These are phyloP conservation scores for Pristionchus arcanus DNA, from an alignment of 2,888 invertebrate species.

Conservation along the genomic window DNA sequence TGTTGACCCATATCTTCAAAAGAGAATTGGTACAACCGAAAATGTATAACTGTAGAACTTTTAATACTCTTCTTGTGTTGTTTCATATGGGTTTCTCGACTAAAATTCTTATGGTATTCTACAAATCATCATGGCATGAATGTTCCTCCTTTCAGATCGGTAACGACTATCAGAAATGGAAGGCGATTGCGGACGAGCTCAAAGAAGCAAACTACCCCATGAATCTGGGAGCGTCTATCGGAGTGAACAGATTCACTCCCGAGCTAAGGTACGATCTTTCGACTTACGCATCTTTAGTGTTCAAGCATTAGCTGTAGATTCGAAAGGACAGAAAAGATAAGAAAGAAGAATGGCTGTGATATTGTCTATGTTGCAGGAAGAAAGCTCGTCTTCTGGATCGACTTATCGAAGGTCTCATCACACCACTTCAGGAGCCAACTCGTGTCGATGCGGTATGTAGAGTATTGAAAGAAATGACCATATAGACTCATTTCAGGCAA, in stretches of 20 bases:
- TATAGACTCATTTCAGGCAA: neutral
- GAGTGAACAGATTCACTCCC: neutral
- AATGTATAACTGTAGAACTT: no score
- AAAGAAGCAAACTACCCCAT: conserved; percentile 58
- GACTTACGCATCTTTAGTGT: no score
- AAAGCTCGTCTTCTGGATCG: conserved; percentile 54
- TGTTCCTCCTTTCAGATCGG: conserved; percentile 46
- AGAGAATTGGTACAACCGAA: no score
- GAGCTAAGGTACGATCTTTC: conserved; percentile 4
- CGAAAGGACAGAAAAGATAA: no score
- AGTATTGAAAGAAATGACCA: neutral
- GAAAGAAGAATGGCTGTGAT: no score
- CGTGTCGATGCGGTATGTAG: neutral
- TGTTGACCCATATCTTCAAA: no score
- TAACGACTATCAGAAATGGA: conserved; percentile 58
- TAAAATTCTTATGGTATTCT: no score
- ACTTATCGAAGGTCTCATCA: conserved; percentile 53
- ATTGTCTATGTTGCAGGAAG: conserved; percentile 39
- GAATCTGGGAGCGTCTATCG: neutral
- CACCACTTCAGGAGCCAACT: neutral
- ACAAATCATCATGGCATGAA: neutral
- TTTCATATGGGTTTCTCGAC: no score
- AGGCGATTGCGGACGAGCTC: conserved; percentile 58
- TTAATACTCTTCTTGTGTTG: no score
- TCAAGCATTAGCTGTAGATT: no score